Conservation (phyloP, 2,113 vertebrate genomes). For the Sterrhoptilus dennistouni region DNA sequence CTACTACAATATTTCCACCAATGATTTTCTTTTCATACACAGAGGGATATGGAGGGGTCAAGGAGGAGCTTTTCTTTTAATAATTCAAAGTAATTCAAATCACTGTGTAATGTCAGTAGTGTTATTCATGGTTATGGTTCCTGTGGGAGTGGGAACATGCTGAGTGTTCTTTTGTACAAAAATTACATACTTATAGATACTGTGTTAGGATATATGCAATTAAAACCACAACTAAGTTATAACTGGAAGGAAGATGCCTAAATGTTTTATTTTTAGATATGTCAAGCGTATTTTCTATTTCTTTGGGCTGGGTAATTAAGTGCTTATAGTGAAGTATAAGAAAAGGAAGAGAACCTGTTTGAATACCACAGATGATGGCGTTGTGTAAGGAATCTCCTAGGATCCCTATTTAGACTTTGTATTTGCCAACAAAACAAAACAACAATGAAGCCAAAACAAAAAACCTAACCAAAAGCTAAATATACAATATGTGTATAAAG, state of each 20-base stretch:
- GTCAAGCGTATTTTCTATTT: conserved; percentile 12
- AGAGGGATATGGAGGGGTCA: background rate
- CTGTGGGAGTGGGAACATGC: background rate
- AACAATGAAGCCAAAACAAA: background rate
- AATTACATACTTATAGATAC: background rate
- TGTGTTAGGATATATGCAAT: background rate
- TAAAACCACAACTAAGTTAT: conserved; percentile 43
- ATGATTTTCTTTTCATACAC: background rate
- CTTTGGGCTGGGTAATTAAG: conserved; percentile 1
- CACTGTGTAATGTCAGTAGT: background rate
- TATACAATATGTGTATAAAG: background rate
- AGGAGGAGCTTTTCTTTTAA: background rate
- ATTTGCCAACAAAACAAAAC: background rate
- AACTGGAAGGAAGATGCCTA: conserved; percentile 44
- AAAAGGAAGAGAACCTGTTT: background rate
- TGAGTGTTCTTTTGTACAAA: background rate
- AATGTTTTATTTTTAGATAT: conserved; percentile 32
- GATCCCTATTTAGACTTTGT: background rate
- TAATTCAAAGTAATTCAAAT: background rate
- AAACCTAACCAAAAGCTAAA: background rate
- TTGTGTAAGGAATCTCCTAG: background rate
- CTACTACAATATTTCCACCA: background rate
- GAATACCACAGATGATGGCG: background rate
- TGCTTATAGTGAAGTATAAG: background rate
- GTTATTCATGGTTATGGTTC: background rate